Base-by-base conservation (phyloP, 2,888 invertebrate genomes). In the Acanthopleura granulata region DNA sequence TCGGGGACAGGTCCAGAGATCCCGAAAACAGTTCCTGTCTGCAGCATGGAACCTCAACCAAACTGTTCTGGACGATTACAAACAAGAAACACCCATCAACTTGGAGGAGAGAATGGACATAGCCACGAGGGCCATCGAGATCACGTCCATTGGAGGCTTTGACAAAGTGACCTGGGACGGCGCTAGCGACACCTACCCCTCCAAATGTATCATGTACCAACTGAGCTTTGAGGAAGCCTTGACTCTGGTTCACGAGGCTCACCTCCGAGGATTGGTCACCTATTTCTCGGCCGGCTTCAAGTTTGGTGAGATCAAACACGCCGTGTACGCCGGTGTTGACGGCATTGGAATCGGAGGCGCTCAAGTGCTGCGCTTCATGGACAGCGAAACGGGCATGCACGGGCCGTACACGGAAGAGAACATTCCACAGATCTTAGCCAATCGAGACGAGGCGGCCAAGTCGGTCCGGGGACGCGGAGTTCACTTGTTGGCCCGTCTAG, bases 141-240 rank as follows among this genome's bases (percentile, higher is more conserved):
- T 83, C 57, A 83, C 82, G 0, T 79, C 79, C 12, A 49, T 78
- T 18, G 83, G 83, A 15, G 82, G 83, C 14, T 84, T 84, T 74
- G 80, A 83, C 72, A 84, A 83, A 62, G 72, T 84, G 11, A 84
- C 82, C 0, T 83, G 82, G 82, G 82, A 84, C 57, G 82, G 83
- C n/a, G 83, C 83, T 27, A 81, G 82, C 66, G 83, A 84, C 75
- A 80, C 82, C 62, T 84, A 84, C 72, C 83, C 83, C 9, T 83
- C 82, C n/a, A 80, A 83, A 57, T 84, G 83, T 66, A 84, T 84
- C 77, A 84, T 84, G 82, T 83, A 84, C 74, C 83, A 84, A 77
- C 77, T 84, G 75, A 76, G 75, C n/a, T 80, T 78, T 66, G 77
- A 82, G 57, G 83, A 82, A 66, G 82, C 83, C 6, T 75, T 84